Base-by-base conservation (phyloP, 2,797 vertebrate species). In the Bryconaethiops microstoma region DNA sequence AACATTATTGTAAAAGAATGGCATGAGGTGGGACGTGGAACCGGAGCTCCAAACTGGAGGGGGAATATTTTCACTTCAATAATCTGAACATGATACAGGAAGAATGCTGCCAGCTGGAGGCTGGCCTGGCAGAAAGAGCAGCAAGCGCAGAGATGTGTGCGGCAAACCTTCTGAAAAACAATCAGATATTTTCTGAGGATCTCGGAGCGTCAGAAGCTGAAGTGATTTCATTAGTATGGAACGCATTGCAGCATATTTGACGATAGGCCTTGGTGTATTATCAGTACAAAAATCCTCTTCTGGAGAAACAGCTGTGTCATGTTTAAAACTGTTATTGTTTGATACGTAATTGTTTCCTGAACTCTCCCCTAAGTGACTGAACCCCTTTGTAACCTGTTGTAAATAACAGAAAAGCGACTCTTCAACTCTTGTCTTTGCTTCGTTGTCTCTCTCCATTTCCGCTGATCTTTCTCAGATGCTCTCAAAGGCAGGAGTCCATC, bases 71-170 rank as follows among this genome's bases (percentile, higher is more conserved):
- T 90, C 86, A 86, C 89, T 90, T 90, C 90, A 88, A 72, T 88
- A 92, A 88, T 87, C 87, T 85, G 88, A 88, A 91, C 78, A 88
- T 86, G 88, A 91, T 92, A 90, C 88, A 84, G 82, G 55, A 88
- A 87, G 88, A 93, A 91, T 90, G 90, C 90, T 90, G 90, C 90
- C 89, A 90, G 86, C 89, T 88, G 83, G 86, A 85, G 84, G 70
- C 74, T 76, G 76, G 80, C 84, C 80, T 79, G 77, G 84, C 84
- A 77, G 83, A 83, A 85, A 70, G 80, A 73, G 73, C 29, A 54
- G 57, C 82, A 35, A 35, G 71, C 48, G 42, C 40, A 52, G 23
- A 35, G 77, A 40, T n/a, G 62, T 62, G 42, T 23, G 75, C 52
- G 70, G 25, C 8, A 65, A 63, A 55, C 45, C 74, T 70, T 73